Base-by-base conservation (phyloP, 2,797 vertebrate species). In the Cyclura pinguis region DNA sequence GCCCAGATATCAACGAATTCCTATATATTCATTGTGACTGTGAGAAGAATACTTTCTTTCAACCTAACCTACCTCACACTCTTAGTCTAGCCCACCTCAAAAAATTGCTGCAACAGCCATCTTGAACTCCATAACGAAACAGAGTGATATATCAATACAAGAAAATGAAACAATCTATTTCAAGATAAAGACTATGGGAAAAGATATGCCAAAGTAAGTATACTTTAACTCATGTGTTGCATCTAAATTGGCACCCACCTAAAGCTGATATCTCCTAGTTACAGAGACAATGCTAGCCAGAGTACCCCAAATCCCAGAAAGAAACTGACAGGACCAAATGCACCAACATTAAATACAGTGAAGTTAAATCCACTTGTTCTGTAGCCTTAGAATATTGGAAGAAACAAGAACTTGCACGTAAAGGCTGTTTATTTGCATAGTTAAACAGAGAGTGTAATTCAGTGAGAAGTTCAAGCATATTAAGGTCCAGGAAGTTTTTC, bases 401-500 rank as follows among this genome's bases (percentile, higher is more conserved):
- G 32, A 73, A 52, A 72, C 18, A 50, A 67, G 20, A n/a, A 62
- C 76, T 22, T 80, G 20, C 16, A 80, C 47, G 29, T n/a, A 29
- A 87, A 87, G 10, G 14, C 42, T 87, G 29, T 67, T 80, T 86
- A 73, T 74, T 74, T 62, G 32, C 35, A 64, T 29, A 77, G 14
- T 67, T 47, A 77, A 77, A 74, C 88, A 83, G 86, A 94, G 89
- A 16, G 82, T 12, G 72, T 2, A n/a, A 22, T 16, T 59, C 18
- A 55, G 62, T 55, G 55, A 69, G 88, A 82, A 0, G 32, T 73
- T 84, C 35, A 74, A 50, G 29, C 35, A 35, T 77, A 35, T 32
- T 14, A 77, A 57, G 50, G 67, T 67, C 62, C 59, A 89, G n/a
- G 42, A 20, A 77, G 32, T 89, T 67, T 77, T 24, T 64, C 27